These are phyloP conservation scores for Struthidea cinerea DNA, from an alignment of 2,113 vertebrate genomes.

Conservation along the genomic window DNA sequence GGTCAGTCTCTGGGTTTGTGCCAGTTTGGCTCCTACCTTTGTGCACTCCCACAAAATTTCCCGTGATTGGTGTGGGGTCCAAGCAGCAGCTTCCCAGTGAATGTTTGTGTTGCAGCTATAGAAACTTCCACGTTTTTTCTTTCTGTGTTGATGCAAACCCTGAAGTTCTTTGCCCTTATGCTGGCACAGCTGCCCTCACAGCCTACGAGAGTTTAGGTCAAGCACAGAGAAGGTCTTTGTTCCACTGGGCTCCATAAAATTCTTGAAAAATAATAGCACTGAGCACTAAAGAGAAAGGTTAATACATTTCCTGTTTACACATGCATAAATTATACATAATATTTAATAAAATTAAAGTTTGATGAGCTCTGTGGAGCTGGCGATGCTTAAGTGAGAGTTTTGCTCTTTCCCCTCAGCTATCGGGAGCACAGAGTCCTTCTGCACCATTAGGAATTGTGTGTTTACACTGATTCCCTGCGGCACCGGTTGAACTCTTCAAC, in stretches of 20 bases:
- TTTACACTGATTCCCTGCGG: not conserved
- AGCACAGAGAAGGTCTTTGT: not conserved
- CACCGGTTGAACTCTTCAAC: not conserved
- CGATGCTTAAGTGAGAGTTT: not conserved
- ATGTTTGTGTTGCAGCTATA: not conserved
- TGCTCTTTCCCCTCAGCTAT: not conserved
- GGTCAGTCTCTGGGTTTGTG: fast-evolving
- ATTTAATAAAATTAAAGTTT: not conserved
- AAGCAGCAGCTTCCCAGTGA: not conserved
- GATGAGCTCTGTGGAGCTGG: not conserved
- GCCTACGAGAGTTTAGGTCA: not conserved
- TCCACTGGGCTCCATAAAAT: not conserved
- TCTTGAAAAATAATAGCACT: not conserved
- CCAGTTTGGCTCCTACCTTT: not conserved
- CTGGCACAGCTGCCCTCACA: not conserved
- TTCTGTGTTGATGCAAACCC: not conserved
- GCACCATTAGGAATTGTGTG: not conserved
- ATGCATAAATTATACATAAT: not conserved
- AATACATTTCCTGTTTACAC: not conserved
- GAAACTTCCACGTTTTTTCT: not conserved
- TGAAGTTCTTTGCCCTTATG: not conserved
- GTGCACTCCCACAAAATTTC: no score
- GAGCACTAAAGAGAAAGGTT: not conserved
- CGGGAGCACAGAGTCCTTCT: not conserved
- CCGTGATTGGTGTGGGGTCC: not conserved